Base-by-base conservation (phyloP, 2,797 vertebrate species). In the Pelodytes ibericus region DNA sequence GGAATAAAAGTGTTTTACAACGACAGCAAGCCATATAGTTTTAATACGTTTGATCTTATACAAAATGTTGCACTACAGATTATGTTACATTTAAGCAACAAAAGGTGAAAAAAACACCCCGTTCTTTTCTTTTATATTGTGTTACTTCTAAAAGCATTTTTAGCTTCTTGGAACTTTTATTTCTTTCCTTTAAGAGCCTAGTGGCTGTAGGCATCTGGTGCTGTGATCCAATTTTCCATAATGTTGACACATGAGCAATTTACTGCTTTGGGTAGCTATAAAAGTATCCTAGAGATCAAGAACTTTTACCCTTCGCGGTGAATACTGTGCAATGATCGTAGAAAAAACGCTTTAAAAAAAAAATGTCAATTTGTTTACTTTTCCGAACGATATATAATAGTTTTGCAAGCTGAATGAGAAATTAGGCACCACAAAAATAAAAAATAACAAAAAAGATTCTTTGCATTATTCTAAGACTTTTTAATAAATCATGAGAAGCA, bases 241-340 rank as follows among this genome's bases (percentile, higher is more conserved):
- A 53, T 78, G 75, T 78, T 78, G 75, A 67, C 72, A 78, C 75
- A 71, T 77, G 51, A 53, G 68, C 75, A 77, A 67, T 78, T 72
- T 78, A 66, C 62, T 72, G 61, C 75, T 78, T 30, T n/a, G 67
- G 53, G 62, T 66, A 53, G 41, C 75, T 49, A 72, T 72, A 78
- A 78, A 64, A 71, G 61, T 60, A 36, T 51, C 29, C 69, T 33
- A 15, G 15, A 59, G 69, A 60, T 44, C 69, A 60, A 10, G 68
- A 72, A 63, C 69, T 67, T 47, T 78, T 78, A 66, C 61, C 53
- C 69, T 72, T 72, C 39, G 16, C 69, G 51, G 62, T 66, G 71
- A 78, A 72, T 62, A 72, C 20, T 39, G 75, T 39, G 53, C 62
- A 78, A 7, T n/a, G 62, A 39, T 5, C 33, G 39, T 44, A n/a